phyloP scores from a whole-genome alignment of 2,888 invertebrate species.

The Hybos culiciformis region DNA sequence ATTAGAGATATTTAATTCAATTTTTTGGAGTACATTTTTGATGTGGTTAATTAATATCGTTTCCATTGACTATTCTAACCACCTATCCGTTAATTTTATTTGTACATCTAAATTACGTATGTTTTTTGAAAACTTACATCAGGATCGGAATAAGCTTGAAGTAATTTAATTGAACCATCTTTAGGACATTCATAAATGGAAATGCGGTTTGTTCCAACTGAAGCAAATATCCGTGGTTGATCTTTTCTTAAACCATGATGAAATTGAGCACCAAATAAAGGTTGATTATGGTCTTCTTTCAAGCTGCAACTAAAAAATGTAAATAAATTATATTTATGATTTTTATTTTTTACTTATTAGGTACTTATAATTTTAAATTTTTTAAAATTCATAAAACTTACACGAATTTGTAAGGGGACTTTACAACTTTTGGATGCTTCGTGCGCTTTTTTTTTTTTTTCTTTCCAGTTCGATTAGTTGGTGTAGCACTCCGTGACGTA shows the following conservation, averaged over 20 bases:
- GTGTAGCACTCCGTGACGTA: slow-evolving; percentile 67
- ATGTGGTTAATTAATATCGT: no score
- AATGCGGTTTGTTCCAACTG: slow-evolving; percentile 86
- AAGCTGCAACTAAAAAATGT: slow-evolving; percentile 52
- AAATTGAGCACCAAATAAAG: slow-evolving; percentile 87
- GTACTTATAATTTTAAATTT: no score
- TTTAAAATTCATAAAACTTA: no score
- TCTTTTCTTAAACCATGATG: slow-evolving; percentile 74
- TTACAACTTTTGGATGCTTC: slow-evolving; percentile 44
- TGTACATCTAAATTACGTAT: neutral
- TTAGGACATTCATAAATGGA: slow-evolving; percentile 86
- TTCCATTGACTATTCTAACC: no score
- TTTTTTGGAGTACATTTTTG: no score
- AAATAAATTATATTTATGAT: no score
- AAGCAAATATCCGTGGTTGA: slow-evolving; percentile 78
- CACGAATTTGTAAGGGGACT: slow-evolving; percentile 60
- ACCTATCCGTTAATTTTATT: no score
- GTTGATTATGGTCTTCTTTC: slow-evolving; percentile 86
- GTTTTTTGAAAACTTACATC: slow-evolving; percentile 45
- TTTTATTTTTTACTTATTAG: neutral
- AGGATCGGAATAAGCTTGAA: slow-evolving; percentile 88
- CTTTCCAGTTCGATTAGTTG: slow-evolving; percentile 46
- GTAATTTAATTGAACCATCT: slow-evolving; percentile 64
- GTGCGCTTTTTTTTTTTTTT: slow-evolving; percentile 39
- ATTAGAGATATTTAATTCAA: no score